These are phyloP conservation scores for Semicossyphus pulcher DNA, from an alignment of 2,113 vertebrate species.

Conservation along the genomic window DNA sequence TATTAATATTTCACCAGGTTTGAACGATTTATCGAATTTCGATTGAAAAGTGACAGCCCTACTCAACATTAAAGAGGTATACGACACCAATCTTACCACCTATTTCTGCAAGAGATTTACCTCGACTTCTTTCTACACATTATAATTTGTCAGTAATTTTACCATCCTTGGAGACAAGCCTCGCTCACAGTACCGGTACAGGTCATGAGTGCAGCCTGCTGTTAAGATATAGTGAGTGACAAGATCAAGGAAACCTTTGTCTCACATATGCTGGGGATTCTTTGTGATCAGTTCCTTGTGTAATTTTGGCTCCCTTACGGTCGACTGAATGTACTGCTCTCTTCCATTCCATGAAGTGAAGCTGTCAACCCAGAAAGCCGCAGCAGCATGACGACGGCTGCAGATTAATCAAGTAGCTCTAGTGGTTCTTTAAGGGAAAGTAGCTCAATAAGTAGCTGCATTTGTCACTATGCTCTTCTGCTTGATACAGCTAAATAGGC, in stretches of 20 bases:
- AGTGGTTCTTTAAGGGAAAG: constrained; percentile 1
- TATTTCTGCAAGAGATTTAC: too few relatives aligned
- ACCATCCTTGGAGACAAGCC: background rate
- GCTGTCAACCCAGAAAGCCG: background rate
- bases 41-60: too few relatives aligned
- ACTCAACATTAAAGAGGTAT: too few relatives aligned
- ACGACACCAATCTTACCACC: too few relatives aligned
- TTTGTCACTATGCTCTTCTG: background rate
- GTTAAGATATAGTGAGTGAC: background rate
- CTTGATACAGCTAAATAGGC: background rate
- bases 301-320: constrained; percentile 2
- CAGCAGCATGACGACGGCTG: background rate
- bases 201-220: background rate
- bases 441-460: background rate
- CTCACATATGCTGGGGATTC: background rate
- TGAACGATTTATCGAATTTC: too few relatives aligned
- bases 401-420: background rate
- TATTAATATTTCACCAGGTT: too few relatives aligned
- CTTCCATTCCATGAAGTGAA: background rate
- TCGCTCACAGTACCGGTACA: too few relatives aligned
- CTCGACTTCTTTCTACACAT: background rate
- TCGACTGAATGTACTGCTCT: background rate
- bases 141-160: background rate
- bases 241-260: constrained; percentile 1
- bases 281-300: background rate